Conservation (phyloP, 2,113 vertebrate genomes). For the Aptenodytes patagonicus region DNA sequence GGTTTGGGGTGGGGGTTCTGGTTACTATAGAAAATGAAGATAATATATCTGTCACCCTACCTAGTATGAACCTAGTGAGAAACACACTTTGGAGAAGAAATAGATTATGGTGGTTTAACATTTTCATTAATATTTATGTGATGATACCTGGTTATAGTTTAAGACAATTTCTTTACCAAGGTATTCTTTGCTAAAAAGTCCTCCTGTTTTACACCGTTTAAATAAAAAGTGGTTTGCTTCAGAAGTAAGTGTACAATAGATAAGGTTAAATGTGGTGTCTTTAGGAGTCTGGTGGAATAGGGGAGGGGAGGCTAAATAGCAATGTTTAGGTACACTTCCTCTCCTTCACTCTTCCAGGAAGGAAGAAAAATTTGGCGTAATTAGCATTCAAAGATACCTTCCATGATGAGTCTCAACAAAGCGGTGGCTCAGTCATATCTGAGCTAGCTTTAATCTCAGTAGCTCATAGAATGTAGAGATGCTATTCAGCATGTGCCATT, state of each 20-base stretch:
- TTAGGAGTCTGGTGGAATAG: neutral
- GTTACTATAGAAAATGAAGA: neutral
- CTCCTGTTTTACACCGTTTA: neutral
- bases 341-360: neutral
- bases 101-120: neutral
- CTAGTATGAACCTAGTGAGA: neutral
- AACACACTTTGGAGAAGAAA: neutral
- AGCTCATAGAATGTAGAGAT: neutral
- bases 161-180: neutral
- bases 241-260: neutral
- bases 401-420: neutral
- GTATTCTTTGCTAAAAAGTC: neutral
- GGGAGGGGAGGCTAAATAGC: neutral
- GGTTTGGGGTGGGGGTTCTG: neutral
- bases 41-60: neutral
- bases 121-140: neutral
- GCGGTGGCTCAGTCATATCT: neutral
- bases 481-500: fast-evolving
- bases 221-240: neutral
- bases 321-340: fast-evolving
- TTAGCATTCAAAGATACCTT: neutral
- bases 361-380: neutral
- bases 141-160: neutral
- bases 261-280: neutral
- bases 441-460: neutral